A percentile compares a stretch with the other conserved stretches of the same genome.
Evolutionary conservation across 1,140 invertebrate genomes (phyloP).

Genomic region (Leptinotarsa defecta): DNA sequence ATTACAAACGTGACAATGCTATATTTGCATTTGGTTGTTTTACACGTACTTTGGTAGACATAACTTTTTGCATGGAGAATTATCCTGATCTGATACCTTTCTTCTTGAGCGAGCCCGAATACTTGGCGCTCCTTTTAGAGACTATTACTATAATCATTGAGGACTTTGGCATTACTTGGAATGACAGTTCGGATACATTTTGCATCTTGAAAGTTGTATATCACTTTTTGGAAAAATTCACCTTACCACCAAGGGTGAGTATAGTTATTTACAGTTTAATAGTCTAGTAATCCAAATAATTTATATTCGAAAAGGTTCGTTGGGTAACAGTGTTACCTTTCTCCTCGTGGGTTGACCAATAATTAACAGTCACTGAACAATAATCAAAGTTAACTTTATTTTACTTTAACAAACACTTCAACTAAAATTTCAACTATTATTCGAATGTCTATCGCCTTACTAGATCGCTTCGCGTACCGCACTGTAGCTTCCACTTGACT

Average conservation of each 20-base stretch:
- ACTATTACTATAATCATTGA: constrained; percentile 67
- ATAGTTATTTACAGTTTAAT: background rate
- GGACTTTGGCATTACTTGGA: constrained; percentile 74
- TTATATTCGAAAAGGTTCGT: too few species aligned
- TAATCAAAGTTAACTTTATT: too few species aligned
- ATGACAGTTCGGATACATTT: constrained; percentile 71
- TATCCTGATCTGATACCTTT: constrained; percentile 33
- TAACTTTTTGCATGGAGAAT: constrained; percentile 43
- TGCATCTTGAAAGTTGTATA: constrained; percentile 58
- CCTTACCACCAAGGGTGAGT: constrained; percentile 54
- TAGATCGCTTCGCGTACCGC: too few species aligned
- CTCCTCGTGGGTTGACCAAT: too few species aligned
- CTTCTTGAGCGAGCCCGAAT: constrained; percentile 34
- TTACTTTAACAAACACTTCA: too few species aligned
- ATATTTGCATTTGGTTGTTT: constrained; percentile 73
- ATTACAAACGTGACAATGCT: constrained; percentile 66
- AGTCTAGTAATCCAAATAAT: too few species aligned
- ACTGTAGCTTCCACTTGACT: too few species aligned
- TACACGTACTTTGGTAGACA: constrained; percentile 69
- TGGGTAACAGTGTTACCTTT: too few species aligned
- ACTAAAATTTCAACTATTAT: too few species aligned
- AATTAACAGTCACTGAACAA: too few species aligned
- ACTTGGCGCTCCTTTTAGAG: constrained; percentile 66
- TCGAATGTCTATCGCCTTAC: too few species aligned
- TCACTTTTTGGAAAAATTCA: constrained; percentile 55